phyloP scores from a whole-genome alignment of 2,113 vertebrate genomes.

The Gymnorhina tibicen region DNA sequence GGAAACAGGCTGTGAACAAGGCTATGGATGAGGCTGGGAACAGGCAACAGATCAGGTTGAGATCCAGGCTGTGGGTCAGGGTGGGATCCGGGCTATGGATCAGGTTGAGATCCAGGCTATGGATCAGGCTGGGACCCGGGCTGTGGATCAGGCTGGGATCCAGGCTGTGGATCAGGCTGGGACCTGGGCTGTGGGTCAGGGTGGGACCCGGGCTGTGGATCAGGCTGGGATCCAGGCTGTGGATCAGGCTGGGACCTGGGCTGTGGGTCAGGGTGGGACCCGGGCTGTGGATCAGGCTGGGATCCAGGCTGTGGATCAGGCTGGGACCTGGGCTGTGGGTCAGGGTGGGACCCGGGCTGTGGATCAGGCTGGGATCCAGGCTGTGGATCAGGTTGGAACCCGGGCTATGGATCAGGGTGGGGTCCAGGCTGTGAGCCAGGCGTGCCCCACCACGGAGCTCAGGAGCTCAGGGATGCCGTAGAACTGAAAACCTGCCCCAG shows the following conservation, averaged over 20 bases:
- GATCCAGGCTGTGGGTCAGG: too few species aligned
- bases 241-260: too few species aligned
- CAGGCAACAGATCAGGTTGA: background rate
- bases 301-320: background rate
- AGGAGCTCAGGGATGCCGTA: background rate
- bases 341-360: background rate
- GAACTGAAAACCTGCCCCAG: background rate
- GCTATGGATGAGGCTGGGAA: background rate
- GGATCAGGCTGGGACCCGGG: too few species aligned
- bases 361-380: background rate
- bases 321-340: background rate
- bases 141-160: too few species aligned
- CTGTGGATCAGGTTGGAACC: background rate
- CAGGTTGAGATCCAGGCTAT: too few species aligned
- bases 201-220: background rate
- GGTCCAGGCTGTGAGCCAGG: background rate
- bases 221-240: background rate
- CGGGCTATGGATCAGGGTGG: background rate
- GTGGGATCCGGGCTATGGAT: too few species aligned
- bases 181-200: too few species aligned
- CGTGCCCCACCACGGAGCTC: background rate
- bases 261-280: fast-evolving
- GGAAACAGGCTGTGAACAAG: too few species aligned
- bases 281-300: background rate
- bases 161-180: too few species aligned